Conservation (phyloP, 2,888 invertebrate genomes). For the Lithophane socia region DNA sequence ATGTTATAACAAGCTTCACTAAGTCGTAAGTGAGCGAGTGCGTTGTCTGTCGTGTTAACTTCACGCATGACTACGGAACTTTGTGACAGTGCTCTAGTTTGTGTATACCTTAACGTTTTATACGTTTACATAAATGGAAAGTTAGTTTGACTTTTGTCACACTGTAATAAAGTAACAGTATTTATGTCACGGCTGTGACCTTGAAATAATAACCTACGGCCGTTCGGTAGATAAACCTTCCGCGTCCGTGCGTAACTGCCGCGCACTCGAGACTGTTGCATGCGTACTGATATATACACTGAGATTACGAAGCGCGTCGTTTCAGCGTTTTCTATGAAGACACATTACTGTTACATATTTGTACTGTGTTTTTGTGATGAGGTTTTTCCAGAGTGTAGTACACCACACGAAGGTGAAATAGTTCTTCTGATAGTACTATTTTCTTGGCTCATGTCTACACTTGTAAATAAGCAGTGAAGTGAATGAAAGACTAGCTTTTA, state of each 20-base stretch:
- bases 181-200: no score
- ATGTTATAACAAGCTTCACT: neutral
- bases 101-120: neutral
- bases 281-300: no score
- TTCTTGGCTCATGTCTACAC: neutral
- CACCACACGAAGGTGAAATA: neutral
- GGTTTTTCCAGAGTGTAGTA: neutral
- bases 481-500: neutral
- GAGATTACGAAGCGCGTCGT: no score
- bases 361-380: no score
- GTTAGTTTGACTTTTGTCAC: neutral
- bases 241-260: no score
- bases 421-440: neutral
- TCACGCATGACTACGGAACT: conserved; percentile 14
- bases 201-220: no score
- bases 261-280: no score
- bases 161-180: no score
- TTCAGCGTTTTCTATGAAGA: no score
- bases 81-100: neutral
- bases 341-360: no score
- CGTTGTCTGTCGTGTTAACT: conserved; percentile 4
- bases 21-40: conserved; percentile 8
- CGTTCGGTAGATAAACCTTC: no score
- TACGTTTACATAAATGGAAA: neutral
- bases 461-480: neutral